A percentile compares a stretch with the other conserved stretches of the same genome.
Conservation (phyloP, 2,113 vertebrate genomes). For the Athene noctua region DNA sequence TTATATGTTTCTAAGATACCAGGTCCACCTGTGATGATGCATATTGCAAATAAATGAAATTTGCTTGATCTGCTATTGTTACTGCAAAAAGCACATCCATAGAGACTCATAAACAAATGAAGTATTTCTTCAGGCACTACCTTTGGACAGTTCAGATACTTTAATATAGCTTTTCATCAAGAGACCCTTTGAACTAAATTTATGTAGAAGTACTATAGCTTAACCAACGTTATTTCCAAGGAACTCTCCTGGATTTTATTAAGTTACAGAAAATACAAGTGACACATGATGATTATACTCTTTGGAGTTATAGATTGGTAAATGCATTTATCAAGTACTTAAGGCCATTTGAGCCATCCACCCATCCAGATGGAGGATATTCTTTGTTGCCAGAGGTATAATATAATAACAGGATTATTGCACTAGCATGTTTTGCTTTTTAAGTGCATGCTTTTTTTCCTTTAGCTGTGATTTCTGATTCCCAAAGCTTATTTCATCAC, state of each 20-base stretch:
- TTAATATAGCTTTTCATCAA: background rate
- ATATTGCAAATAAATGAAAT: background rate
- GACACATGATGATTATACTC: background rate
- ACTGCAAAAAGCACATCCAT: background rate
- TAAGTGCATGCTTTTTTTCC: background rate
- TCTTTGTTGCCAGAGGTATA: background rate
- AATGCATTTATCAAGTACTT: constrained; percentile 17
- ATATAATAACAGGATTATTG: constrained; percentile 23
- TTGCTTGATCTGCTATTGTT: background rate
- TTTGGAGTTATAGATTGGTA: background rate
- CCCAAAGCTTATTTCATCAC: background rate
- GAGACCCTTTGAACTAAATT: background rate
- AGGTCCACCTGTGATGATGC: background rate
- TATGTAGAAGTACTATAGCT: background rate
- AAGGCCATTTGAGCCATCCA: background rate
- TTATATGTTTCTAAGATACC: background rate
- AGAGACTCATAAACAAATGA: background rate
- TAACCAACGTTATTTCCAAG: background rate
- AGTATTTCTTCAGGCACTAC: background rate
- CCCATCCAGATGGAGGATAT: background rate
- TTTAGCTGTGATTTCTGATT: background rate
- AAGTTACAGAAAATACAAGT: constrained; percentile 13
- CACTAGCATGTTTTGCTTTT: background rate
- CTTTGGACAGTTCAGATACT: background rate
- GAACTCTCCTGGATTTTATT: background rate